Base-by-base conservation (phyloP, 1,140 invertebrate species). In the Ceratitis capitata region DNA sequence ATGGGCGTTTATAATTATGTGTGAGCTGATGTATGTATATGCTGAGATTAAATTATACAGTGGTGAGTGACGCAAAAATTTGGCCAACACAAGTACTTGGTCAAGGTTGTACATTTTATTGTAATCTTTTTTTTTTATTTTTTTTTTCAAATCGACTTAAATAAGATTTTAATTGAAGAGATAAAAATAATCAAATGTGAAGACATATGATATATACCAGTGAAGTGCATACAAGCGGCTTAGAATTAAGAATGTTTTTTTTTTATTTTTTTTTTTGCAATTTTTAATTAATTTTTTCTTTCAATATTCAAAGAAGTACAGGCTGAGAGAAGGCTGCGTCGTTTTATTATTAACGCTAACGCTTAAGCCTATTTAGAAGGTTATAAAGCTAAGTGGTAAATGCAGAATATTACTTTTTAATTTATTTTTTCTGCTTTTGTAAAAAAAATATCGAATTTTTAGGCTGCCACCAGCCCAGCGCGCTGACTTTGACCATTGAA, bases 401-500 rank as follows among this genome's bases (percentile, higher is more conserved):
- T n/a, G 39, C 69, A 47, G 23, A 45, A 45, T n/a, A n/a, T n/a
- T 32, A 10, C 7, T 61, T 61, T 61, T 61, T 14, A 26, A 45
- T 42, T 42, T 23, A n/a, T 78, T 16, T 35, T 39, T 39, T 10
- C 16, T 0, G 4, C 32, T 39, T 7, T 69, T 61, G n/a, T 32
- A 23, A 69, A n/a, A 9, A 14, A 69, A 69, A 39, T 69, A n/a
- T n/a, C n/a, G 9, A 42, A 78, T 26, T 78, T 78, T 78, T 78
- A 47, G 69, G 39, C 35, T 39, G 69, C 69, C 69, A n/a, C n/a
- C n/a, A n/a, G n/a, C n/a, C n/a, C n/a, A 78, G 45, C 69, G 32
- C 45, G 39, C 69, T 78, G 69, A 78, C 69, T 78, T 78, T 78
- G 69, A 78, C 69, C 69, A 78, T 78, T 45, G 39, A 78, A 78